Conservation (phyloP, 2,888 invertebrate genomes). For the Drosophila picticornis region DNA sequence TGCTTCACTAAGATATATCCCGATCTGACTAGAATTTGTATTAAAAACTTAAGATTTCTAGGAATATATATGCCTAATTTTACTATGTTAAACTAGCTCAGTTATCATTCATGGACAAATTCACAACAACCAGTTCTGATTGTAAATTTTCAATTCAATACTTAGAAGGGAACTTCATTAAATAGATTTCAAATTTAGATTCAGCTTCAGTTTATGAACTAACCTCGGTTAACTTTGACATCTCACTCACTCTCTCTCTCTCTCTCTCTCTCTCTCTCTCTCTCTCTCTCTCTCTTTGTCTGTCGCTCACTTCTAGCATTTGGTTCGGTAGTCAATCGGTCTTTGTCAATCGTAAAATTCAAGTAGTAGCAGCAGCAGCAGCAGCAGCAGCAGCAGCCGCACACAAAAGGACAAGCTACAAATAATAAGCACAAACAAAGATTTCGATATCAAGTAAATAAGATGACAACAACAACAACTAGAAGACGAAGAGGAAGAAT, state of each 20-base stretch:
- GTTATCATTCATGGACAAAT: not conserved
- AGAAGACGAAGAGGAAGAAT: not conserved
- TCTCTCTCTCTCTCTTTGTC: not conserved
- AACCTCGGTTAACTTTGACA: conserved; percentile 14
- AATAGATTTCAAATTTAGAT: not conserved
- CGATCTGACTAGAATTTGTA: not conserved
- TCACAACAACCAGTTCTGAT: not conserved
- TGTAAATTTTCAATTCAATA: not conserved
- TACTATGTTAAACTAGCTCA: not conserved
- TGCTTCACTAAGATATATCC: not conserved
- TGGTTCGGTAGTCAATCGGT: conserved; percentile 54
- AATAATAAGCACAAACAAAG: conserved; percentile 78
- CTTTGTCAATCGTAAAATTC: conserved; percentile 72
- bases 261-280: not conserved
- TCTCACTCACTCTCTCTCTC: not conserved
- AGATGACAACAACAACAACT: conserved; percentile 50
- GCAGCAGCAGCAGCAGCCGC: not conserved
- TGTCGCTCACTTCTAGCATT: conserved; percentile 11
- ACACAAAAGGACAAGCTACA: conserved; percentile 57
- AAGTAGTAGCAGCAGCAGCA: conserved; percentile 18
- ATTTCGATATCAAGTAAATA: conserved; percentile 77
- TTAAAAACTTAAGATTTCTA: not conserved
- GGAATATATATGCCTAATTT: not conserved
- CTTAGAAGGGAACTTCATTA: not conserved
- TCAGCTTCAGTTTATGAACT: conserved; percentile 10